Base-by-base conservation (phyloP, 2,888 invertebrate genomes). In the Dynastes hyllus region DNA sequence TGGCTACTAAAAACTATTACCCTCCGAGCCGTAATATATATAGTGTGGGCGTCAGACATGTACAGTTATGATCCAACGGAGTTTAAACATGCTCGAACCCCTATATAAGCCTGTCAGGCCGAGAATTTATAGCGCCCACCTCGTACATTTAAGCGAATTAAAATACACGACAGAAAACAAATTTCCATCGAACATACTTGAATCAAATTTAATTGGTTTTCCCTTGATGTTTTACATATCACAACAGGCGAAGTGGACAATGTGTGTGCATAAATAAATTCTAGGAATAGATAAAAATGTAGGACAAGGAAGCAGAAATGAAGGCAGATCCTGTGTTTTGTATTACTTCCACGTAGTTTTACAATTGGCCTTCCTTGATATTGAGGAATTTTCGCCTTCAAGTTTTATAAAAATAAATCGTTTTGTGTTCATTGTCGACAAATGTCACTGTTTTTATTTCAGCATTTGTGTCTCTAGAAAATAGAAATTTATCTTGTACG, bases 161-260 rank as follows among this genome's bases (percentile, higher is more conserved):
- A 45, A 45, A 45, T 45, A 81, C 40, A 45, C 8, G 45, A 2
- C 9, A 45, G 2, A 45, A 45, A 8, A 45, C 11, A 37, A 45
- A 80, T 80, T 82, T 78, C 76, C 29, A 29, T 61, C 8, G 9
- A 61, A 29, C 16, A 16, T 61, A 27, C 16, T 27, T 27, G 58
- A 27, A 27, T 27, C 6, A 11, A 2, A 27, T 27, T 58, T 58
- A 58, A 58, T 58, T n/a, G 22, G 1, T 8, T 58, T 58, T 65
- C 32, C 29, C 13, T 11, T 65, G 63, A 29, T 2, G 13, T 65
- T 65, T 29, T 65, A 29, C 63, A 2, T 32, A 29, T 32, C 27
- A 11, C 2, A 22, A 22, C 55, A 16, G 55, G 13, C 2, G 2
- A 53, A 53, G 5, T 58, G 22, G 22, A 22, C 6, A 45, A 45